A percentile compares a stretch with the other conserved stretches of the same genome.
Evolutionary conservation across 1,140 invertebrate genomes (phyloP).

Genomic region (Drosophila aff.): DNA sequence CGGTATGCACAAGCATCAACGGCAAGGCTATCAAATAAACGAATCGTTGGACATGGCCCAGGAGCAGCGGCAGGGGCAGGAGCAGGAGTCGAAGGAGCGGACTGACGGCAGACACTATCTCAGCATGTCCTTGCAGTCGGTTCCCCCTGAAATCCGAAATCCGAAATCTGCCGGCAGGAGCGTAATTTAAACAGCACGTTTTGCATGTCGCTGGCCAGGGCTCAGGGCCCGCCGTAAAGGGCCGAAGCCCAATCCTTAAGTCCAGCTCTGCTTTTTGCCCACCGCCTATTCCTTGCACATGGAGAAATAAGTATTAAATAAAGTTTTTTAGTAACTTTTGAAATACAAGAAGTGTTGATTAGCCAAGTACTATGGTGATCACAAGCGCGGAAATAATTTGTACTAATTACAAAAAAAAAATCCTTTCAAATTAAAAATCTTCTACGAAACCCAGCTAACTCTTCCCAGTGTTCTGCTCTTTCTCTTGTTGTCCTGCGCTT

Average conservation of each 20-base stretch:
- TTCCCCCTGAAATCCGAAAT: slow-evolving; percentile 50
- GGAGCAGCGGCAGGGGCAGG: slow-evolving; percentile 1
- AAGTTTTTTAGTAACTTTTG: not conserved
- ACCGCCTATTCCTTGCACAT: slow-evolving; percentile 11
- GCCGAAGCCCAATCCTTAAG: slow-evolving; percentile 47
- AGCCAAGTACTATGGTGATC: not conserved
- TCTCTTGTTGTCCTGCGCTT: slow-evolving; percentile 50
- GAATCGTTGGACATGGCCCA: slow-evolving; percentile 56
- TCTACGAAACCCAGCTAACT: not conserved
- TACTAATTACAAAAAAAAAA: too few species aligned
- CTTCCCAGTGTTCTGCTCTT: slow-evolving; percentile 24
- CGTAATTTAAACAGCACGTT: slow-evolving; percentile 76
- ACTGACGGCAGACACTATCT: slow-evolving; percentile 57
- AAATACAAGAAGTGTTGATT: not conserved
- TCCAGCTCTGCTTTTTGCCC: slow-evolving; percentile 47
- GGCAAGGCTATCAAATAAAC: slow-evolving; percentile 66
- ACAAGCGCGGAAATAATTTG: not conserved
- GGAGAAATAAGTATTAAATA: not conserved
- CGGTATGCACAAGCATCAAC: slow-evolving; percentile 67
- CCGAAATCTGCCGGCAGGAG: slow-evolving; percentile 64
- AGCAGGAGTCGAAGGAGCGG: slow-evolving; percentile 1
- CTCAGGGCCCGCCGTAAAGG: slow-evolving; percentile 45
- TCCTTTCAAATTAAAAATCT: not conserved
- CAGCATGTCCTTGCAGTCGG: slow-evolving; percentile 51
- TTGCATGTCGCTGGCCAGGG: slow-evolving; percentile 76